phyloP scores from a whole-genome alignment of 2,113 vertebrate species.

The Myiozetetes cayanensis region DNA sequence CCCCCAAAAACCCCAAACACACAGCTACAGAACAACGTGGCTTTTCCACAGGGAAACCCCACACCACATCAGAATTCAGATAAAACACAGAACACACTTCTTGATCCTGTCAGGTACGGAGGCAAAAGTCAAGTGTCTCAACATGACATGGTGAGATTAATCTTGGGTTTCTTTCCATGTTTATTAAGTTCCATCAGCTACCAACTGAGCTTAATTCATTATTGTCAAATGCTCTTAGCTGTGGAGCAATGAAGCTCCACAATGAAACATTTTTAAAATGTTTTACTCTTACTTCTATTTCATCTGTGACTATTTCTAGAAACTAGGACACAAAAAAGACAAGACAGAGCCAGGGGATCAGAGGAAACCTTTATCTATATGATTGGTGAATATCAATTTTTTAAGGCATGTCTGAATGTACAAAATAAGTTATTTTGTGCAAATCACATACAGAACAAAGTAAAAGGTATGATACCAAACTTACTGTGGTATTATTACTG shows the following conservation, averaged over 20 bases:
- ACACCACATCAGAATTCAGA: not conserved
- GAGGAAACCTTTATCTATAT: not conserved
- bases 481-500: conserved; percentile 64
- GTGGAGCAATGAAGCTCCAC: not conserved
- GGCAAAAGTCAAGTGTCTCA: not conserved
- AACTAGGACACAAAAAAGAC: not conserved
- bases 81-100: not conserved
- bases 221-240: not conserved
- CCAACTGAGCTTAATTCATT: not conserved
- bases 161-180: not conserved
- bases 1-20: not conserved
- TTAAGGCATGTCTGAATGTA: not conserved
- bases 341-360: not conserved
- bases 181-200: not conserved
- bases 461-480: not conserved
- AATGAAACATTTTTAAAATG: not conserved
- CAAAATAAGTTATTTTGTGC: not conserved
- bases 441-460: not conserved
- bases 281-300: not conserved
- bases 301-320: not conserved
- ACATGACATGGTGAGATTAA: not conserved
- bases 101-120: not conserved
- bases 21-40: not conserved
- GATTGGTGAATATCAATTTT: not conserved
- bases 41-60: not conserved